These are phyloP conservation scores for Jordanella pulchra DNA, from an alignment of 2,797 vertebrate species.

Conservation along the genomic window DNA sequence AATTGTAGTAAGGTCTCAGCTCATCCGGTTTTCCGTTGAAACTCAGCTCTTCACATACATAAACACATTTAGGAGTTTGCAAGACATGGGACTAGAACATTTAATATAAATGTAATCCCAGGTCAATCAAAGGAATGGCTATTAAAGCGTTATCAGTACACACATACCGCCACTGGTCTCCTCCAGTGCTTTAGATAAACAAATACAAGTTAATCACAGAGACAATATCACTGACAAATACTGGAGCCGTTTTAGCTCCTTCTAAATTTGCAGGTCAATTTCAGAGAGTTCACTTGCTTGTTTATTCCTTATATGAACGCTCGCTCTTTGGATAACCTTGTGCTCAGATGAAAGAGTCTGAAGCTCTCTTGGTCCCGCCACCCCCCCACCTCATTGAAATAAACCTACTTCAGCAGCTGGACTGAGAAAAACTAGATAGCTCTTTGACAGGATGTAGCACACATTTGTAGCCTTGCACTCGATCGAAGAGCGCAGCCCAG, in stretches of 20 bases:
- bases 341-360: slow-evolving; percentile 40
- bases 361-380: slow-evolving; percentile 8
- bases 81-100: slow-evolving; percentile 69
- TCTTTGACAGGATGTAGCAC: slow-evolving; percentile 36
- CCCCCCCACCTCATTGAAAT: slow-evolving; percentile 19
- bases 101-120: slow-evolving; percentile 82
- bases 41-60: slow-evolving; percentile 59
- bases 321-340: slow-evolving; percentile 58
- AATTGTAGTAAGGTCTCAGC: slow-evolving; percentile 57
- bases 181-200: slow-evolving; percentile 43
- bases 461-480: slow-evolving; percentile 14
- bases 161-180: slow-evolving; percentile 51
- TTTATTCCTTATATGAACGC: slow-evolving; percentile 34
- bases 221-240: slow-evolving; percentile 60
- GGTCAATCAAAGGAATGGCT: slow-evolving; percentile 64
- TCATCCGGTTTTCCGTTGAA: slow-evolving; percentile 50
- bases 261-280: slow-evolving; percentile 52
- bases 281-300: slow-evolving; percentile 40
- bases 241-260: slow-evolving; percentile 47
- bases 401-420: slow-evolving; percentile 25
- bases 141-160: slow-evolving; percentile 55
- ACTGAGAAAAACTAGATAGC: slow-evolving; percentile 29
- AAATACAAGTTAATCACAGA: slow-evolving; percentile 58
- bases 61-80: slow-evolving; percentile 65
- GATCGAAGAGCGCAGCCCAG: slow-evolving; percentile 28